phyloP scores from a whole-genome alignment of 2,113 vertebrate species.

The Chlorocebus sabaeus region DNA sequence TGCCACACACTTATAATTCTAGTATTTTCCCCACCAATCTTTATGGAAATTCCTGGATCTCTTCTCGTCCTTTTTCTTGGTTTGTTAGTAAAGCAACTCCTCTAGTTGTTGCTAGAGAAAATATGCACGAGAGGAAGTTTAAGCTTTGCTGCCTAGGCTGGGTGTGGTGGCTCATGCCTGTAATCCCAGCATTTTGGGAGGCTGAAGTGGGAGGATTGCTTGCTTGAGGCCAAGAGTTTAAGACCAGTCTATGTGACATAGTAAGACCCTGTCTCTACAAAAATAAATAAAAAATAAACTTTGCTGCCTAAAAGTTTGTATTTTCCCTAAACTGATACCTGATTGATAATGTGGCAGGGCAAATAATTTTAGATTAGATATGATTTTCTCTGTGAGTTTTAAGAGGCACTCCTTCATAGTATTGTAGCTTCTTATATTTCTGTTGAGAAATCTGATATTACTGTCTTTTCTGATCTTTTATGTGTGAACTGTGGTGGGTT shows the following conservation, averaged over 20 bases:
- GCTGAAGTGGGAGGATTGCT: too few species aligned
- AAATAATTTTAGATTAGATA: neutral
- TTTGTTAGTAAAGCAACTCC: neutral
- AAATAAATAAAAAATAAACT: too few species aligned
- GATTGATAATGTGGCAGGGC: neutral
- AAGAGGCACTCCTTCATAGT: neutral
- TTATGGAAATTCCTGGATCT: neutral
- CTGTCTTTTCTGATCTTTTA: neutral
- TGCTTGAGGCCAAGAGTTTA: too few species aligned
- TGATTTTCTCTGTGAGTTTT: neutral
- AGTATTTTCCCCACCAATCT: neutral
- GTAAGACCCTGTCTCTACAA: too few species aligned
- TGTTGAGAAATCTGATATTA: neutral
- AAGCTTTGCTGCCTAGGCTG: neutral
- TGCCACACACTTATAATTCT: neutral
- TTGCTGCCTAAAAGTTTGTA: neutral
- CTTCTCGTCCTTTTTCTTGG: neutral
- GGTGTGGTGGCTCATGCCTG: too few species aligned
- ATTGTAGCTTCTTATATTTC: neutral
- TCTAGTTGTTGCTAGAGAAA: conserved; percentile 13
- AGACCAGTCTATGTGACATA: too few species aligned
- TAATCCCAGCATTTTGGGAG: too few species aligned
- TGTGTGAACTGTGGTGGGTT: too few species aligned
- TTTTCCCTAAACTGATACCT: neutral
- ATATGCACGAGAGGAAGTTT: neutral